Percentiles rank a stretch among this genome's conserved stretches.
These are phyloP conservation scores for Vulpes vulpes DNA, from an alignment of 2,113 vertebrate genomes.

Conservation along the genomic window DNA sequence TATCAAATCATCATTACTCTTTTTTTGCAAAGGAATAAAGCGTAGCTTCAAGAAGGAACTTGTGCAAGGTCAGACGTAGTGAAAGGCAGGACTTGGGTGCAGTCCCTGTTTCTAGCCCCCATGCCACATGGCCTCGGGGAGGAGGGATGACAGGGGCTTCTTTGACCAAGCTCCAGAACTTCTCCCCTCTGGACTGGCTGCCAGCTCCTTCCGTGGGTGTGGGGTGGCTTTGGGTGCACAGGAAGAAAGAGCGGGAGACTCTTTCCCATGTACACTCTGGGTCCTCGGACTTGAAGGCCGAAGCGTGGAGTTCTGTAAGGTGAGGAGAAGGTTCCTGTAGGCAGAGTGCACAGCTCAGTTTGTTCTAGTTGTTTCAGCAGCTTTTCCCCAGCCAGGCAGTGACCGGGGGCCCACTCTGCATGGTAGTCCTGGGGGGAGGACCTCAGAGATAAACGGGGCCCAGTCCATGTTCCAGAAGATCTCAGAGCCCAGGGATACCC, in stretches of 20 bases:
- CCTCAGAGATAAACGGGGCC: not conserved
- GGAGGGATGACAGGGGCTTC: not conserved
- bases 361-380: too few species aligned
- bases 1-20: not conserved
- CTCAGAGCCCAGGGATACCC: not conserved
- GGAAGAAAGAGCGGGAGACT: not conserved
- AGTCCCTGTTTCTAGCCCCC: rapidly evolving
- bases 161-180: not conserved
- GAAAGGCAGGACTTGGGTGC: not conserved
- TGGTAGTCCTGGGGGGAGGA: not conserved
- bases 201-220: not conserved
- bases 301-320: not conserved
- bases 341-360: not conserved
- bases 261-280: not conserved
- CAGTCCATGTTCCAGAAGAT: not conserved
- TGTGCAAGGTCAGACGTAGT: not conserved
- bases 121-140: rapidly evolving
- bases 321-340: not conserved
- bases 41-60: not conserved
- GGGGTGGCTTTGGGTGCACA: not conserved
- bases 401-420: too few species aligned
- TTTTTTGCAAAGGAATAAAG: conserved; percentile 31
- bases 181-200: not conserved
- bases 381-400: not conserved
- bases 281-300: not conserved